phyloP scores from a whole-genome alignment of 23 tunicate species.

The Trididemnum clinides region DNA sequence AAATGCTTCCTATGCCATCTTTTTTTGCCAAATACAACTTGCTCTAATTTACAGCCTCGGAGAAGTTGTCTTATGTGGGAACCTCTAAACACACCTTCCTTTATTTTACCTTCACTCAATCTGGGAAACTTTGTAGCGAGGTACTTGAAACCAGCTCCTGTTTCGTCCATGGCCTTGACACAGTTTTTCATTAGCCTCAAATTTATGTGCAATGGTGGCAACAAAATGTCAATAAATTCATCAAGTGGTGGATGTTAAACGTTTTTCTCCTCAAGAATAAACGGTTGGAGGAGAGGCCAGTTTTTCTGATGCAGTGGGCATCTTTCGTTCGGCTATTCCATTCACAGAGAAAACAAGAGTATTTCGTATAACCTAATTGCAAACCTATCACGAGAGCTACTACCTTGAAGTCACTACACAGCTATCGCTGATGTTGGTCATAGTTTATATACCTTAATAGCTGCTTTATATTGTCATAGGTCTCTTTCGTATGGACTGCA shows the following conservation, averaged over 20 bases:
- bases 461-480: slow-evolving; percentile 35
- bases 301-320: too few relatives aligned
- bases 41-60: neutral
- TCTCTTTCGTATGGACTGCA: slow-evolving; percentile 41
- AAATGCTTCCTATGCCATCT: neutral
- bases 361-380: slow-evolving; percentile 20
- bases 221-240: neutral
- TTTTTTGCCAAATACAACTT: neutral
- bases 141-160: too few relatives aligned
- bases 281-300: neutral
- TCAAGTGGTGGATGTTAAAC: neutral
- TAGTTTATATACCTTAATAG: slow-evolving; percentile 33
- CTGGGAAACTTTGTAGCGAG: neutral
- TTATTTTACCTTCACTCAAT: neutral
- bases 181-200: neutral
- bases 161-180: neutral
- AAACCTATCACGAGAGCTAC: slow-evolving; percentile 17
- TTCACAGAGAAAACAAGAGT: too few relatives aligned
- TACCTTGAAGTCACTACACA: slow-evolving; percentile 47
- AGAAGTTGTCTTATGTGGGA: neutral
- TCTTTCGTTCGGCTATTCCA: too few relatives aligned
- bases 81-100: neutral
- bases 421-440: slow-evolving; percentile 43
- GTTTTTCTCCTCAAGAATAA: neutral
- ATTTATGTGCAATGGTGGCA: neutral